A percentile compares a stretch with the other conserved stretches of the same genome.
These are phyloP conservation scores for Eospalax fontanierii DNA, from an alignment of 2,797 vertebrate species.

Conservation along the genomic window DNA sequence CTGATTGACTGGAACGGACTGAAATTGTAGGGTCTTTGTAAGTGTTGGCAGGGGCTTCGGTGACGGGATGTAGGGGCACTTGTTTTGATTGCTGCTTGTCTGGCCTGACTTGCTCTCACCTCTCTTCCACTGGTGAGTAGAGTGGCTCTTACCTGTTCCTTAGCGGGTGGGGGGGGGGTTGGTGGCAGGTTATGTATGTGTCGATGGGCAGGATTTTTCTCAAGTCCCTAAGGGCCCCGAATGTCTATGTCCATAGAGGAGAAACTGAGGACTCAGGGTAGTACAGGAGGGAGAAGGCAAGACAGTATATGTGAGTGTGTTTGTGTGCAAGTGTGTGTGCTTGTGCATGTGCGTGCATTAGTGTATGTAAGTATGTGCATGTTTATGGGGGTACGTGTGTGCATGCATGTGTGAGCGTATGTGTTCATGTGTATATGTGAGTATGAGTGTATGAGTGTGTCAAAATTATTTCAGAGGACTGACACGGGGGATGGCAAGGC, in stretches of 20 bases:
- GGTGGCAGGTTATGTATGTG: neutral
- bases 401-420: neutral
- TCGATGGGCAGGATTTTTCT: neutral
- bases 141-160: neutral
- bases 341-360: too few species aligned
- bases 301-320: neutral
- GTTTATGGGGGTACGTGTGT: neutral
- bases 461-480: too few species aligned
- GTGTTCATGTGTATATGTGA: neutral
- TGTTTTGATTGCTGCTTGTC: conserved; percentile 15
- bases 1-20: neutral
- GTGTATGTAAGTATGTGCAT: neutral
- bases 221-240: neutral
- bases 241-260: neutral
- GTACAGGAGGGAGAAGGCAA: neutral
- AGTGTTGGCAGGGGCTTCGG: neutral
- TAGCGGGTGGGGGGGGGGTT: neutral
- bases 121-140: neutral
- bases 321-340: too few species aligned
- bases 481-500: too few species aligned
- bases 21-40: conserved; percentile 67
- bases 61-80: neutral
- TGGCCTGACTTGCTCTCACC: neutral
- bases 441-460: neutral
- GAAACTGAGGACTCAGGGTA: neutral